Percentiles rank a stretch among this genome's conserved stretches.
These are phyloP conservation scores for Poeciliopsis presidionis DNA, from an alignment of 2,797 vertebrate species.

Conservation along the genomic window DNA sequence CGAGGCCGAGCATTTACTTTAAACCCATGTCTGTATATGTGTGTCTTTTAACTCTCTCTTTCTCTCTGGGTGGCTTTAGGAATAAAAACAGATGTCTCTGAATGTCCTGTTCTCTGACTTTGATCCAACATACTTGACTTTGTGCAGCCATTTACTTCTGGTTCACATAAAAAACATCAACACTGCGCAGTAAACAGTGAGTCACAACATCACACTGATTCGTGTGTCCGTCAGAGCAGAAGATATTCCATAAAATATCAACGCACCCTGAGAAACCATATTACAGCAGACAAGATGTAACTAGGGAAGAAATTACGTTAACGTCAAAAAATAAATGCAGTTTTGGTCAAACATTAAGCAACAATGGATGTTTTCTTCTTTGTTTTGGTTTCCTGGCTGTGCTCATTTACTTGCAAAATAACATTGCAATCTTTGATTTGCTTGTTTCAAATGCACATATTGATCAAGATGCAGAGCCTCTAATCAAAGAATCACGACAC, in stretches of 20 bases:
- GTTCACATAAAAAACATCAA: conserved; percentile 26
- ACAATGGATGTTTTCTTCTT: not conserved
- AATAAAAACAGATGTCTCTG: not conserved
- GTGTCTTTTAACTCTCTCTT: not conserved
- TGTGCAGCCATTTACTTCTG: conserved; percentile 33
- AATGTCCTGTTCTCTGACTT: conserved; percentile 33
- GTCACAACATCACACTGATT: conserved; percentile 16
- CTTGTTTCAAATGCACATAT: conserved; percentile 32
- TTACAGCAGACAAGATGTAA: not conserved
- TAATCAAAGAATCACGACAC: not conserved
- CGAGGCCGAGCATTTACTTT: not conserved
- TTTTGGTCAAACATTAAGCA: not conserved
- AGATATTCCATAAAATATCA: conserved; percentile 3
- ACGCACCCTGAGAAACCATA: not conserved
- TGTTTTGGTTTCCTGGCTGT: not conserved
- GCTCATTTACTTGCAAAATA: not conserved
- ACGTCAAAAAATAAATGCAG: not conserved
- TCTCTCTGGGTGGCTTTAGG: too few species aligned
- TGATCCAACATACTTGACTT: conserved; percentile 24
- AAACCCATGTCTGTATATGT: not conserved
- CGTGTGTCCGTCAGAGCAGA: not conserved
- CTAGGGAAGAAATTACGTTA: not conserved
- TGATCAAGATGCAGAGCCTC: not conserved
- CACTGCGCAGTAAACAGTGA: conserved; percentile 21
- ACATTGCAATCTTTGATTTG: conserved; percentile 11